Percentiles rank a stretch among this genome's conserved stretches.
phyloP scores from a whole-genome alignment of 92 coral and sea anemone genomes.

The Hydrozoanthus gracilis region DNA sequence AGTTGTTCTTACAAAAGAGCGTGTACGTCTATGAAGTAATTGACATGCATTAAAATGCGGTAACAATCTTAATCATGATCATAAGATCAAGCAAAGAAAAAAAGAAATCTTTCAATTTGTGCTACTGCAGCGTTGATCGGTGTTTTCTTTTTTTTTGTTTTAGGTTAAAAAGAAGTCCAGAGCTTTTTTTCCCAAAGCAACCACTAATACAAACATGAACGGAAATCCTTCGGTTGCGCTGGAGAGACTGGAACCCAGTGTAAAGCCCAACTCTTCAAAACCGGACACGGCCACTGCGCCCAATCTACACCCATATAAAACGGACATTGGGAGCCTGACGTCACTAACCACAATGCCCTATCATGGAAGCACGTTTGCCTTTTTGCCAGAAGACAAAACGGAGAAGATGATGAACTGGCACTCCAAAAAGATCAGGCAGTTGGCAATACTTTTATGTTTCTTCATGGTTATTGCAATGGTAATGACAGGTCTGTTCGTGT shows the following conservation, averaged over 20 bases:
- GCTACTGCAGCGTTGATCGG: background rate
- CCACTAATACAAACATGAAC: background rate
- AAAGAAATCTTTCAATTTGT: too few species aligned
- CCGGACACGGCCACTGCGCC: slow-evolving; percentile 33
- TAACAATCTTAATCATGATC: too few species aligned
- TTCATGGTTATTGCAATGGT: slow-evolving; percentile 77
- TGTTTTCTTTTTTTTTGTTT: background rate
- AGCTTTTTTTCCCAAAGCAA: background rate
- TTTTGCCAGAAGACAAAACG: slow-evolving; percentile 64
- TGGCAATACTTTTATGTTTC: slow-evolving; percentile 62
- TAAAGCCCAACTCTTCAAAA: slow-evolving; percentile 58
- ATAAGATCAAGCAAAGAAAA: too few species aligned
- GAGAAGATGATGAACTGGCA: slow-evolving; percentile 78
- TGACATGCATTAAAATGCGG: too few species aligned
- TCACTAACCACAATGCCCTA: slow-evolving; percentile 57
- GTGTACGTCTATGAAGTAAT: too few species aligned
- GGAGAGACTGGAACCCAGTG: slow-evolving; percentile 37
- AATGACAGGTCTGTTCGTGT: slow-evolving; percentile 87
- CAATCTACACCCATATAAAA: slow-evolving; percentile 52
- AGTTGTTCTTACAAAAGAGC: too few species aligned
- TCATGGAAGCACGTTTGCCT: slow-evolving; percentile 59
- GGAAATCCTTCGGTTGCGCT: background rate
- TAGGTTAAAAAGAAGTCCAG: slow-evolving; percentile 5
- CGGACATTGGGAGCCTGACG: slow-evolving; percentile 66
- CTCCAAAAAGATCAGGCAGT: slow-evolving; percentile 61